Percentiles rank a stretch among this genome's conserved stretches.
Evolutionary conservation across 2,113 vertebrate genomes (phyloP).

Genomic region (Pelusios castaneus): DNA sequence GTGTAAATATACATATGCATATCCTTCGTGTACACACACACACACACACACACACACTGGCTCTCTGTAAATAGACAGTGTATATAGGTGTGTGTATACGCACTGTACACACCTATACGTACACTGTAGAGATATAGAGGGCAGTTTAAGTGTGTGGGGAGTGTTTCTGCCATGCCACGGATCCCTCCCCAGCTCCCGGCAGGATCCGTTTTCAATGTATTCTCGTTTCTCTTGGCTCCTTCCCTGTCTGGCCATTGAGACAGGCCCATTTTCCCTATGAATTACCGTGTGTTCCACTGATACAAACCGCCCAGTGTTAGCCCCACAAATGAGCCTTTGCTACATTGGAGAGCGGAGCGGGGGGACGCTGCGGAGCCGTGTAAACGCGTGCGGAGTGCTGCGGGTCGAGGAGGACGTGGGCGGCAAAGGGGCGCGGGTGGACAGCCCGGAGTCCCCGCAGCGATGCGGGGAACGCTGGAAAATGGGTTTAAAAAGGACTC

Average conservation of each 20-base stretch:
- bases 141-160: too few species aligned
- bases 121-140: too few species aligned
- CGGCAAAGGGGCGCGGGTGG: too few species aligned
- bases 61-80: too few species aligned
- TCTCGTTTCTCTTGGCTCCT: conserved; percentile 20
- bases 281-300: background rate
- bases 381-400: background rate
- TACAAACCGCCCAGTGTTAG: background rate
- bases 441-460: background rate
- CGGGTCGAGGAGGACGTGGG: too few species aligned
- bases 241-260: conserved; percentile 1
- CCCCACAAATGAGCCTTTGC: background rate
- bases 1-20: too few species aligned
- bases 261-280: conserved; percentile 2
- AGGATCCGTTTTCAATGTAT: background rate
- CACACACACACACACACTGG: too few species aligned
- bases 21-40: too few species aligned
- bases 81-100: too few species aligned
- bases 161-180: background rate
- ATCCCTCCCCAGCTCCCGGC: background rate
- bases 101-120: too few species aligned
- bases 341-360: too few species aligned
- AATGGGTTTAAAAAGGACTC: background rate
- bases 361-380: too few species aligned
- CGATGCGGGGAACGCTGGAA: background rate